These are phyloP conservation scores for Anisognathus igniventris DNA, from an alignment of 2,797 vertebrate species.

Conservation along the genomic window DNA sequence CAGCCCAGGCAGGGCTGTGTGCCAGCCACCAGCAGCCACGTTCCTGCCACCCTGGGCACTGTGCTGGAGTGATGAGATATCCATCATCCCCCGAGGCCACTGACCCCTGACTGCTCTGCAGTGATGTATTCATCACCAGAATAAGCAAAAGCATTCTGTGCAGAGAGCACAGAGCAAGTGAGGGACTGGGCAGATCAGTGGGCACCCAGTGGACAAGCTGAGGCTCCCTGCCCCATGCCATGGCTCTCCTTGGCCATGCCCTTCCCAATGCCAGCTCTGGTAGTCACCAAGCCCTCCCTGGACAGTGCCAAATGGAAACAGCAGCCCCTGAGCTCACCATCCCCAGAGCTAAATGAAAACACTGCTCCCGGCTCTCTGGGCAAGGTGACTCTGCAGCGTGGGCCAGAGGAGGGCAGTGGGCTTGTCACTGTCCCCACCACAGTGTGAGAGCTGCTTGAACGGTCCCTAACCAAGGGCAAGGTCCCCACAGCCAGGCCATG, in stretches of 20 bases:
- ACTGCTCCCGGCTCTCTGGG: background rate
- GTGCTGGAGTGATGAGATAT: fast-evolving
- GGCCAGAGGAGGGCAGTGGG: background rate
- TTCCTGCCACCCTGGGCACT: fast-evolving
- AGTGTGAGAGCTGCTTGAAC: background rate
- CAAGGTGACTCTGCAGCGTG: fast-evolving
- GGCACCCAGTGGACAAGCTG: background rate
- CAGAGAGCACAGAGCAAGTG: fast-evolving
- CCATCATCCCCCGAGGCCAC: background rate
- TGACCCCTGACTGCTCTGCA: background rate
- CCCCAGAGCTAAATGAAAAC: background rate
- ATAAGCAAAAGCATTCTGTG: background rate
- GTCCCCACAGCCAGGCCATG: background rate
- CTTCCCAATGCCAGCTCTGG: fast-evolving
- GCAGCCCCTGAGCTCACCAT: fast-evolving
- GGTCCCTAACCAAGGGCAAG: background rate
- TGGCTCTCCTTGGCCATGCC: background rate
- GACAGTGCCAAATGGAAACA: background rate
- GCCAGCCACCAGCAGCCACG: fast-evolving
- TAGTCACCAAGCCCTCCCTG: background rate
- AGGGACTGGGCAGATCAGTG: fast-evolving
- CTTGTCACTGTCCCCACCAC: fast-evolving
- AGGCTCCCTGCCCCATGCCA: fast-evolving
- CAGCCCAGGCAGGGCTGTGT: background rate
- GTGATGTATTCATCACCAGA: background rate